Percentiles rank a stretch among this genome's conserved stretches.
Evolutionary conservation across 2,113 vertebrate genomes (phyloP).

Genomic region (Psophia crepitans): DNA sequence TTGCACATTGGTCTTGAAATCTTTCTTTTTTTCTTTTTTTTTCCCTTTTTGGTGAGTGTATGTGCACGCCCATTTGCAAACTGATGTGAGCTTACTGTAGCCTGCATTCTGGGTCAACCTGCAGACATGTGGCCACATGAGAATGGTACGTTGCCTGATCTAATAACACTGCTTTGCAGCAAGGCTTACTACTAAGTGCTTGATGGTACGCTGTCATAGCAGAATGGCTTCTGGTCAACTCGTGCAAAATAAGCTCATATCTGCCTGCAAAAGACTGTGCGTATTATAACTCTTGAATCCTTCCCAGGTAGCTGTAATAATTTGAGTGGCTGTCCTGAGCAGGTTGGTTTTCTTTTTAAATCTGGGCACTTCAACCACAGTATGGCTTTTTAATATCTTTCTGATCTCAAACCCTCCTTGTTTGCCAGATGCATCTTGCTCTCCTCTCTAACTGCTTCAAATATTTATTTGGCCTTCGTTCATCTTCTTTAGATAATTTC

Average conservation of each 20-base stretch:
- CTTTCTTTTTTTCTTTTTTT: neutral
- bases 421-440: neutral
- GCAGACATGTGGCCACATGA: slow-evolving; percentile 12
- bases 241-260: slow-evolving; percentile 38
- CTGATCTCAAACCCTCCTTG: neutral
- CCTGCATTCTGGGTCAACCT: slow-evolving; percentile 32
- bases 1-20: slow-evolving; percentile 42
- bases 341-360: neutral
- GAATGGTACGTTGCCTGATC: neutral
- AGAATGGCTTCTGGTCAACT: slow-evolving; percentile 49
- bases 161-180: slow-evolving; percentile 10
- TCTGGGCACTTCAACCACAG: neutral
- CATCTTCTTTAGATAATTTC: neutral
- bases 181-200: slow-evolving; percentile 5
- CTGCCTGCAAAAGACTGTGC: slow-evolving; percentile 49
- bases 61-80: slow-evolving; percentile 38
- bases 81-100: slow-evolving; percentile 48
- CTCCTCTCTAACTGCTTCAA: neutral
- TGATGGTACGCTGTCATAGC: neutral
- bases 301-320: neutral
- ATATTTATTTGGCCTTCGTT: slow-evolving; percentile 5
- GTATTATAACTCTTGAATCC: neutral
- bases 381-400: neutral
- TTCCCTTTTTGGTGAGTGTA: neutral
- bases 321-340: neutral